These are phyloP conservation scores for Ictidomys tridecemlineatus DNA, from an alignment of 2,113 vertebrate genomes.

Conservation along the genomic window DNA sequence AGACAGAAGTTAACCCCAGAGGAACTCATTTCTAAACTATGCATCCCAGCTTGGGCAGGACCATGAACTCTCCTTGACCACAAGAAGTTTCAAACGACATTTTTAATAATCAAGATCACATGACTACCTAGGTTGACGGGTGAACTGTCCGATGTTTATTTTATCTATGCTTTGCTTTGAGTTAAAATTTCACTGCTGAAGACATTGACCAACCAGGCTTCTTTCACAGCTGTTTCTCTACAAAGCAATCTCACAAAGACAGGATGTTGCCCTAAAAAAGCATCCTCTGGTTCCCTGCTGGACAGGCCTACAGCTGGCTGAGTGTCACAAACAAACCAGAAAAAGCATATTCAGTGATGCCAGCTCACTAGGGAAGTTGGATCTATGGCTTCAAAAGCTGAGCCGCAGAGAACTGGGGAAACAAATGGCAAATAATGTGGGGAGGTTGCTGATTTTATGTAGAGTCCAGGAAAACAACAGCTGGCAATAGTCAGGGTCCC, in stretches of 20 bases:
- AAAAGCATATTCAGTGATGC: conserved; percentile 39
- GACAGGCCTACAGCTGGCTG: conserved; percentile 61
- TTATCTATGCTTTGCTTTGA: conserved; percentile 62
- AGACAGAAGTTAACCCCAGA: conserved; percentile 53
- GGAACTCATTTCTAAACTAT: conserved; percentile 45
- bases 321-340: conserved; percentile 71
- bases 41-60: background rate
- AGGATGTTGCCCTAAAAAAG: conserved; percentile 76
- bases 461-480: background rate
- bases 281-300: conserved; percentile 46
- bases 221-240: conserved; percentile 74
- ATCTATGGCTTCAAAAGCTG: conserved; percentile 18
- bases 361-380: conserved; percentile 54
- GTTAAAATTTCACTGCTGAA: conserved; percentile 17
- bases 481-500: background rate
- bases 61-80: background rate
- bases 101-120: conserved; percentile 55
- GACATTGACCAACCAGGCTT: conserved; percentile 33
- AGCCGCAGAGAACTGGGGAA: background rate
- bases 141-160: conserved; percentile 60
- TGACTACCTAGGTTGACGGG: conserved; percentile 11
- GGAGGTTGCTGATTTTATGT: background rate
- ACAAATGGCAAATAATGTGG: background rate
- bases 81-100: background rate
- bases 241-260: conserved; percentile 76